phyloP scores from a whole-genome alignment of 2,888 invertebrate genomes.

The Himalopsyche kuldschensis region DNA sequence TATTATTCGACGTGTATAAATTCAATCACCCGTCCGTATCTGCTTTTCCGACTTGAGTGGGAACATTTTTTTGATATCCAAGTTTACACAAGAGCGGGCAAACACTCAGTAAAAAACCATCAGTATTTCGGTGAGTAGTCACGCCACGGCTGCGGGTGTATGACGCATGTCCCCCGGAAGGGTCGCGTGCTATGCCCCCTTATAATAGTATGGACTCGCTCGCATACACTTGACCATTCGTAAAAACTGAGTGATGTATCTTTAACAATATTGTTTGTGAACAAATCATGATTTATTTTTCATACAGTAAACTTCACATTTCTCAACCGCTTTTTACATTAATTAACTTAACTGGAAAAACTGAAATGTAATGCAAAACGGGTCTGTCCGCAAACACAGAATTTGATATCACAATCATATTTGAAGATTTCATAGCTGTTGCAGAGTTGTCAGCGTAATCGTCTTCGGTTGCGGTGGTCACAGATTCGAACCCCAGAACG shows the following conservation, averaged over 20 bases:
- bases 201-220: background rate
- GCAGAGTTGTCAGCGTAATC: no score
- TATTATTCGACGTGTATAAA: conserved; percentile 15
- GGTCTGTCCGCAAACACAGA: no score
- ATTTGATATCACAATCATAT: no score
- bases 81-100: conserved; percentile 17
- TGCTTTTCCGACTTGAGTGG: conserved; percentile 1
- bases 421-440: no score
- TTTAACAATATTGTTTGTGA: background rate
- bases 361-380: no score
- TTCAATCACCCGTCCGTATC: conserved; percentile 20
- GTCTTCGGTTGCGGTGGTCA: no score
- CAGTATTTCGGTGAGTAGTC: background rate
- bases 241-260: background rate
- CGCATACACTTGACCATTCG: background rate
- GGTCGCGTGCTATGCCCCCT: background rate
- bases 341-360: no score
- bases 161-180: background rate
- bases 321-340: no score
- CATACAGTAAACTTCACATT: no score
- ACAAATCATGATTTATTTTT: no score
- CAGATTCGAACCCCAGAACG: no score
- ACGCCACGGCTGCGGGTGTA: background rate
- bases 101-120: background rate
- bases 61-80: conserved; percentile 5